Base-by-base conservation (phyloP, 2,113 vertebrate species). In the Myocastor coypus region DNA sequence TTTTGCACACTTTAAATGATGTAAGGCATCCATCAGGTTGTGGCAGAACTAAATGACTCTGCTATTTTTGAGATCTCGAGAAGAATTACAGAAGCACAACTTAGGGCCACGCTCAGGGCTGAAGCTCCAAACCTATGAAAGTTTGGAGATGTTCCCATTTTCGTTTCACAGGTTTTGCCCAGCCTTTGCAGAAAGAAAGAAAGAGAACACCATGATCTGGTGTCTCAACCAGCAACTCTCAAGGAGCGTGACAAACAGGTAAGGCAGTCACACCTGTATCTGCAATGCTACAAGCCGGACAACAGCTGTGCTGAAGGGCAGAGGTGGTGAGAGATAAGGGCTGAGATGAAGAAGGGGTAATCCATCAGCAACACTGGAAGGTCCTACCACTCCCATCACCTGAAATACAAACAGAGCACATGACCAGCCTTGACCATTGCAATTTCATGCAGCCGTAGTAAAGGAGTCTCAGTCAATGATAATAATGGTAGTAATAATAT, bases 321-420 rank as follows among this genome's bases (percentile, higher is more conserved):
- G 99, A 95, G 99, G 99, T 96, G 99, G 99, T 96, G 99, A 99
- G 97, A 99, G 99, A 98, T 99, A 99, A 97, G 99, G 99, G 99
- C 99, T 99, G 98, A 99, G 99, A 99, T 99, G 99, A 98, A 99
- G 99, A 97, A 99, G 99, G 94, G 99, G 99, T 92, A 99, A 99
- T 96, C 99, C 99, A 24, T 99, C 99, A 81, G 99, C 99, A 98
- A 99, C 99, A 97, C 99, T 99, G 98, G 99, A 99, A 94, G 99
- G 99, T 97, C 99, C 99, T 93, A 99, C 99, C 92, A 99, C 99
- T 95, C 99, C 99, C 99, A 99, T 99, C 98, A 99, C 99, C 99
- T 99, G 98, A 96, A 99, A 98, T 98, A 98, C 97, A 99, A 99
- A 99, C 98, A 98, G 92, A 98, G 98, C 98, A 98, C 98, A 98